A percentile compares a stretch with the other conserved stretches of the same genome.
Evolutionary conservation across 2,797 vertebrate genomes (phyloP).

Genomic region (Acridotheres tristis): DNA sequence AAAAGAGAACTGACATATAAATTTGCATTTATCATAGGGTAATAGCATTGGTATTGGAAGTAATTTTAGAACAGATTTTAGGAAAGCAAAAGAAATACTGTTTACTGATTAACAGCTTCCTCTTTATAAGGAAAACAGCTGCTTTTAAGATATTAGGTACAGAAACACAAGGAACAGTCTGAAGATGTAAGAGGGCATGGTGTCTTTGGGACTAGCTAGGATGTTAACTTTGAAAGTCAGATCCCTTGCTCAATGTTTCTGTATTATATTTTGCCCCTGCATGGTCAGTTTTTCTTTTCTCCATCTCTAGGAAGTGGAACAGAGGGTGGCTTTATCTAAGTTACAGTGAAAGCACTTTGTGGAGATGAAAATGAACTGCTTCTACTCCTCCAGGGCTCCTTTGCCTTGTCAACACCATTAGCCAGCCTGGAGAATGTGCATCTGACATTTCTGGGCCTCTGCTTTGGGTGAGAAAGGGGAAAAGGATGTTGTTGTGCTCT

Average conservation of each 20-base stretch:
- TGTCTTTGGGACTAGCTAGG: neutral
- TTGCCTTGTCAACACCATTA: neutral
- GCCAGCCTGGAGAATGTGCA: neutral
- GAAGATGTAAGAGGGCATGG: neutral
- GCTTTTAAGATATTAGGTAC: neutral
- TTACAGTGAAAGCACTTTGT: neutral
- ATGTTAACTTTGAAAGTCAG: neutral
- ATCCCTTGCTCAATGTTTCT: neutral
- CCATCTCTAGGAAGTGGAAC: neutral
- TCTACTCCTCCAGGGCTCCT: neutral
- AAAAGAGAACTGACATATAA: neutral
- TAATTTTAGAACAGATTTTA: neutral
- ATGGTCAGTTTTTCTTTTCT: neutral
- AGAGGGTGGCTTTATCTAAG: neutral
- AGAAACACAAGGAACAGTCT: neutral
- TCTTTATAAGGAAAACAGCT: neutral
- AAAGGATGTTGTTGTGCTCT: neutral
- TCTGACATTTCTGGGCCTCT: neutral
- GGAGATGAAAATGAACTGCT: neutral
- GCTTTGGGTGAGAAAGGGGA: neutral
- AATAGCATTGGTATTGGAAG: neutral
- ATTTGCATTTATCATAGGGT: neutral
- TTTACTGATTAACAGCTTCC: neutral
- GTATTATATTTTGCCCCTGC: neutral
- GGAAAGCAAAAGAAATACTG: neutral